Conservation (phyloP, 2,113 vertebrate species). For the Edolisoma coerulescens region DNA sequence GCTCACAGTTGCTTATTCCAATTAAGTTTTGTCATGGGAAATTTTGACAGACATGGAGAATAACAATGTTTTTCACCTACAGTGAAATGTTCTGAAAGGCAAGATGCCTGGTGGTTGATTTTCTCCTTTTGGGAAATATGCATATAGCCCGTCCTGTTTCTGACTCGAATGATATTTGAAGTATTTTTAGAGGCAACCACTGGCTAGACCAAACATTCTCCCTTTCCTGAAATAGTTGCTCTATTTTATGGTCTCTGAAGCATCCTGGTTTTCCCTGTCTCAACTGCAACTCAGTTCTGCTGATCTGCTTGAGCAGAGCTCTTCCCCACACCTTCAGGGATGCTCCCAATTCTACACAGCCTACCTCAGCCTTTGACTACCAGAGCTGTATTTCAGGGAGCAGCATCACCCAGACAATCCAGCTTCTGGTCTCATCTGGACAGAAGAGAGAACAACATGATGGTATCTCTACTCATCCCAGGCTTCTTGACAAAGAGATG, state of each 20-base stretch:
- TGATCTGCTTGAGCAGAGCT: neutral
- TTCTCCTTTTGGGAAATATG: neutral
- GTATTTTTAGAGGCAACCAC: slow-evolving; percentile 6
- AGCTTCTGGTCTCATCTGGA: neutral
- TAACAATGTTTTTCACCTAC: neutral
- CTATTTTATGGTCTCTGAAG: neutral
- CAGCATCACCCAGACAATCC: neutral
- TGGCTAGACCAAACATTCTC: neutral
- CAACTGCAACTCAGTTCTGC: neutral
- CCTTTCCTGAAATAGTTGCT: neutral
- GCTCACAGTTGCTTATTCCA: neutral
- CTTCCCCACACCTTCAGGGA: neutral
- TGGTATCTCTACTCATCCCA: neutral
- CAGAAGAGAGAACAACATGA: neutral
- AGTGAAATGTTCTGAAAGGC: neutral
- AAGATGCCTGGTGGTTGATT: neutral
- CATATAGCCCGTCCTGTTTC: neutral
- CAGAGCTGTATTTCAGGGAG: neutral
- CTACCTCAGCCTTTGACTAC: neutral
- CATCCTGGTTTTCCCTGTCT: neutral
- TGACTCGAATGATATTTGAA: neutral
- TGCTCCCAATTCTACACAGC: neutral
- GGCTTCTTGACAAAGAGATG: neutral
- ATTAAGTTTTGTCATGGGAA: neutral
- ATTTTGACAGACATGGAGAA: neutral